Conservation (phyloP, 2,113 vertebrate species). For the Nothobranchius furzeri region DNA sequence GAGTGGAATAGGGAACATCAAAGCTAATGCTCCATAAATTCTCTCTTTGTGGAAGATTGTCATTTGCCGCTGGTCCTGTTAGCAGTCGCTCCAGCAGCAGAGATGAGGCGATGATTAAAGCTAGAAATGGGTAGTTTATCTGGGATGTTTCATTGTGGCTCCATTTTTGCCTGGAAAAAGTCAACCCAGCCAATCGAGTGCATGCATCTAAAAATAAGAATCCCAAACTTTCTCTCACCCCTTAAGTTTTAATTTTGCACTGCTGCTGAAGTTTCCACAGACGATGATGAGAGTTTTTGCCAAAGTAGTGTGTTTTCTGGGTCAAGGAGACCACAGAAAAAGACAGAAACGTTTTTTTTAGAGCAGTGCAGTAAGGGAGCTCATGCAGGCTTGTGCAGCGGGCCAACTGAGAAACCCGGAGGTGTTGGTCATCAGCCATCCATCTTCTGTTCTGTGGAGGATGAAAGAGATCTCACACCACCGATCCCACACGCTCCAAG, state of each 20-base stretch:
- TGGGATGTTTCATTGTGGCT: slow-evolving; percentile 10
- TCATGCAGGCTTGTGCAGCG: slow-evolving; percentile 24
- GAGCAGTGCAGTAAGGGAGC: slow-evolving; percentile 57
- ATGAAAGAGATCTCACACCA: slow-evolving; percentile 26
- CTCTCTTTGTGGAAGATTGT: slow-evolving; percentile 4
- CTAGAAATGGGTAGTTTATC: slow-evolving; percentile 15
- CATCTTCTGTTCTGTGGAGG: slow-evolving; percentile 43
- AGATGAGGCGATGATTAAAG: slow-evolving; percentile 9
- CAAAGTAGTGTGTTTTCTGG: slow-evolving; percentile 66
- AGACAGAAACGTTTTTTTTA: slow-evolving; percentile 63
- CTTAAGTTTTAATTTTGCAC: slow-evolving; percentile 35
- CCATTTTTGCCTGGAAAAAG: neutral
- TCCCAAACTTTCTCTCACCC: slow-evolving; percentile 36
- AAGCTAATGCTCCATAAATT: slow-evolving; percentile 40
- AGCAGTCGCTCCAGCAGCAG: slow-evolving; percentile 9
- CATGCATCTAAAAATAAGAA: neutral
- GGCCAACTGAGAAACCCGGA: slow-evolving; percentile 29
- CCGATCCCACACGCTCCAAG: slow-evolving; percentile 25
- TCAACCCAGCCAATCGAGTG: neutral
- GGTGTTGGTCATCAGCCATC: slow-evolving; percentile 52
- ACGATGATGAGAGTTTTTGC: slow-evolving; percentile 50
- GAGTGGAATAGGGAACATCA: slow-evolving; percentile 53
- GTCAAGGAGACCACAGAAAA: slow-evolving; percentile 77
- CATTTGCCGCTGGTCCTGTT: slow-evolving; percentile 32
- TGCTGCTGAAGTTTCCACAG: slow-evolving; percentile 47